Percentiles rank a stretch among this genome's conserved stretches.
Conservation (phyloP, 2,113 vertebrate genomes). For the Colossoma macropomum region DNA sequence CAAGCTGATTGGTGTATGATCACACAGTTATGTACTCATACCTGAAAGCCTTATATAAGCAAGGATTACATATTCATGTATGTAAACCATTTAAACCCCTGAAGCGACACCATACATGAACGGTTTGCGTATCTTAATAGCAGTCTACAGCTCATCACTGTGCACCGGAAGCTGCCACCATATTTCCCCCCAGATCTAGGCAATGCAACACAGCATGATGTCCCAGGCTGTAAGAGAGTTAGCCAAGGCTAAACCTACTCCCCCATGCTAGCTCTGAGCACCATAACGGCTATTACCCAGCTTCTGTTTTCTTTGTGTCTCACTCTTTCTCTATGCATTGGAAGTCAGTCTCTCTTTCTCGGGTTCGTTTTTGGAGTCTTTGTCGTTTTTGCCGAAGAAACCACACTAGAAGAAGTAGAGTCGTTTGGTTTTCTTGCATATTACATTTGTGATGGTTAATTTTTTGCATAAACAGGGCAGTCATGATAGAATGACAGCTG, state of each 20-base stretch:
- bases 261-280: constrained; percentile 63
- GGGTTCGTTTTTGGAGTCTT: constrained; percentile 82
- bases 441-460: background rate
- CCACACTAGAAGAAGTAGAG: constrained; percentile 96
- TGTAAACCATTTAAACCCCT: constrained; percentile 14
- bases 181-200: constrained; percentile 8
- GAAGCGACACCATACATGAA: constrained; percentile 40
- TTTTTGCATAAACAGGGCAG: background rate
- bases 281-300: constrained; percentile 79
- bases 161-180: constrained; percentile 13
- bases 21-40: background rate
- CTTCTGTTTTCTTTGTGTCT: constrained; percentile 56
- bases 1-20: constrained; percentile 2
- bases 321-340: constrained; percentile 85
- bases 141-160: constrained; percentile 14
- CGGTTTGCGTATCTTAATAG: constrained; percentile 26
- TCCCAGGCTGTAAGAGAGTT: constrained; percentile 63
- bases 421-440: constrained; percentile 66
- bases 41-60: background rate
- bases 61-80: constrained; percentile 3
- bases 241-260: constrained; percentile 53
- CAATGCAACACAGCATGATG: constrained; percentile 25
- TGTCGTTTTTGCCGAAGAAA: constrained; percentile 95
- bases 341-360: constrained; percentile 98
- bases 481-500: background rate